Conservation (phyloP, 2,888 invertebrate species). For the Chrysolina haemoptera region DNA sequence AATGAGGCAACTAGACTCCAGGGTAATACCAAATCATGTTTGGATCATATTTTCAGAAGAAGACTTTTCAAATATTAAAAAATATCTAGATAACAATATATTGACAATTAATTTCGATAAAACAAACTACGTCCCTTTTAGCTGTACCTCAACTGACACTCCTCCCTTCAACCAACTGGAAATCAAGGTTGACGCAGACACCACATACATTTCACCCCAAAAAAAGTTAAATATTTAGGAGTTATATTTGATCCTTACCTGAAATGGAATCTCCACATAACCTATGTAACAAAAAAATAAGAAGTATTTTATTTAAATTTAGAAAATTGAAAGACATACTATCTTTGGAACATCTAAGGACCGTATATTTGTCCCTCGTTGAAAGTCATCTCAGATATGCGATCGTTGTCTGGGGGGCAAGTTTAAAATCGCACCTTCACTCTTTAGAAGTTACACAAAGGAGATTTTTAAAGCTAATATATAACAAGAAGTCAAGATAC, state of each 20-base stretch:
- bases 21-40: too few species aligned
- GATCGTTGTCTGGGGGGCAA: conserved; percentile 9
- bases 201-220: background rate
- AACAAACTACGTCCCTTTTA: background rate
- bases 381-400: conserved; percentile 25
- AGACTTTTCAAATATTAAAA: background rate
- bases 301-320: conserved; percentile 16
- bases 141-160: background rate
- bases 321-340: conserved; percentile 10
- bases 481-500: conserved; percentile 20
- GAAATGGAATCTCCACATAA: conserved; percentile 21
- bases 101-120: too few species aligned
- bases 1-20: too few species aligned
- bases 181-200: conserved; percentile 14
- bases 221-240: background rate
- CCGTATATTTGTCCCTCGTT: conserved; percentile 12
- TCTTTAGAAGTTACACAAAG: conserved; percentile 10
- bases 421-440: conserved; percentile 24
- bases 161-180: background rate
- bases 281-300: conserved; percentile 17
- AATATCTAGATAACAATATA: too few species aligned
- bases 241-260: conserved; percentile 11
- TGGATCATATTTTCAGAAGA: background rate
- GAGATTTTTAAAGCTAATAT: conserved; percentile 1
- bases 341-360: conserved; percentile 5